Base-by-base conservation (phyloP, 2,797 vertebrate species). In the Pachyuromys duprasi region DNA sequence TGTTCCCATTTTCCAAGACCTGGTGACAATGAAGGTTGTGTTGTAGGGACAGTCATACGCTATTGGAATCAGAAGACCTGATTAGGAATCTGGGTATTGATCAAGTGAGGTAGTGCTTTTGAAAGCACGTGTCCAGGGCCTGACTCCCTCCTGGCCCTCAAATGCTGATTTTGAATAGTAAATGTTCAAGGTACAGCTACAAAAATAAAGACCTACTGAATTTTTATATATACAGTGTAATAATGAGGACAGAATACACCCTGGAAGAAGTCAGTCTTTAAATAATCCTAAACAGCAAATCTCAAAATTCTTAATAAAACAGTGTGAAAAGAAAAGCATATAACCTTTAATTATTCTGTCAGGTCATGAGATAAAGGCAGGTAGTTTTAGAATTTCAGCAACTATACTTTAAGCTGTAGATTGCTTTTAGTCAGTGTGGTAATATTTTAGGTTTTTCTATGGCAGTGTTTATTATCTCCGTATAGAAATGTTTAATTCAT, bases 341-440 rank as follows among this genome's bases (percentile, higher is more conserved):
- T 65, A 97, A 39, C 24, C 84, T 97, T 26, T 95, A 96, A 97
- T 98, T 97, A 95, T 88, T 72, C 88, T 31, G 57, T 55, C 82
- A 97, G 97, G 63, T 45, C 39, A 95, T 96, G 88, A 96, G 83
- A 92, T 95, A 0, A 89, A 96, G 90, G 55, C 65, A 93, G 80
- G 62, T 94, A 96, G 87, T 94, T 98, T 97, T 91, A 97, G 82
- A 94, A 80, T 94, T 92, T 93, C 53, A 96, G 24, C 92, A 92
- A 88, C 42, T 91, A 7, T 94, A 42, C 60, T 93, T 97, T 89
- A 89, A 93, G 76, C 62, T 36, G 76, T 36, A 89, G 69, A 75
- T 89, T 94, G 63, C 7, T 36, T 96, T 96, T 96, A 97, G 94
- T 95, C 39, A 95, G 49, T 33, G 36, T 6, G 91, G 20, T 96